These are phyloP conservation scores for Schizaphis graminum DNA, from an alignment of 2,888 invertebrate genomes.

Conservation along the genomic window DNA sequence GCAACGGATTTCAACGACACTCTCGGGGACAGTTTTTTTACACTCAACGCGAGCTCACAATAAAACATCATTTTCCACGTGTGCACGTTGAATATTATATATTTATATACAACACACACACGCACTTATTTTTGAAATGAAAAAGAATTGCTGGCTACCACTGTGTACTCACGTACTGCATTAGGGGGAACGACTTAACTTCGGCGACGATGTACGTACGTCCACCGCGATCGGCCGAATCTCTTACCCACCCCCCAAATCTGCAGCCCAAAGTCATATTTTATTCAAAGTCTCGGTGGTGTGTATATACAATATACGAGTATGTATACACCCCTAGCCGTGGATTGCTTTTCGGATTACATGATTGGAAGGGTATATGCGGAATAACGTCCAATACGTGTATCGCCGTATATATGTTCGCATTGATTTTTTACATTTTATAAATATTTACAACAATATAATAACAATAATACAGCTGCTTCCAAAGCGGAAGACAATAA, in stretches of 20 bases:
- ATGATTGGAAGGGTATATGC: not conserved
- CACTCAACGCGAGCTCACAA: not conserved
- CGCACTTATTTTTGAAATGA: not conserved
- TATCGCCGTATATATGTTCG: not conserved
- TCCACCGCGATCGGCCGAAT: not conserved
- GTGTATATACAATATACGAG: not conserved
- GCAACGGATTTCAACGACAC: slow-evolving; percentile 30
- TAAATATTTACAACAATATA: not conserved
- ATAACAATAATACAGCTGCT: not conserved
- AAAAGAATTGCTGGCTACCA: not conserved
- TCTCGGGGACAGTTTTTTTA: slow-evolving; percentile 24
- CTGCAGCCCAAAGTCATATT: slow-evolving; percentile 12
- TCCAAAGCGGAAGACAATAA: not conserved
- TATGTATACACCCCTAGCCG: not conserved
- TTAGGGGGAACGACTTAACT: not conserved
- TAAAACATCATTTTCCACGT: slow-evolving; percentile 20
- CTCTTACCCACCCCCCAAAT: not conserved
- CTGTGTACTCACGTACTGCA: not conserved
- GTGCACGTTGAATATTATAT: not conserved
- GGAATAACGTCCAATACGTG: not conserved
- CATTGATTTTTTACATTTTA: not conserved
- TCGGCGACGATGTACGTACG: not conserved
- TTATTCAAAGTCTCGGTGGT: not conserved
- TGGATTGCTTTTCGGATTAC: not conserved
- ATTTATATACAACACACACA: not conserved